Conservation (phyloP, 2,797 vertebrate species). For the Phylloscopus collybita region DNA sequence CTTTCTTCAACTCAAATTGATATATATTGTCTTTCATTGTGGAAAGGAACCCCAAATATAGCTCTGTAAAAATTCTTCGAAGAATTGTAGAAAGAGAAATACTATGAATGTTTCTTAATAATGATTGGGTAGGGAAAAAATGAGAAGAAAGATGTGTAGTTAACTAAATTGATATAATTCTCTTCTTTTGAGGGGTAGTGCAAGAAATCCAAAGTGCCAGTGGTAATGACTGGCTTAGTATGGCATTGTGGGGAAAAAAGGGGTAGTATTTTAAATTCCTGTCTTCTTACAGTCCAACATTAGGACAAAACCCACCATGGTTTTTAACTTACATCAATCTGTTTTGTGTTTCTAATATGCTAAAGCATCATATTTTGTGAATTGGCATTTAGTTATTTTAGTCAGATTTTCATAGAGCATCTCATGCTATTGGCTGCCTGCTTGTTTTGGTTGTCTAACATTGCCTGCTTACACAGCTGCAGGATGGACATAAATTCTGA, state of each 20-base stretch:
- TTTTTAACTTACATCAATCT: neutral
- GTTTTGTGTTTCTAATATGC: neutral
- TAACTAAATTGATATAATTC: neutral
- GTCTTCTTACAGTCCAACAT: neutral
- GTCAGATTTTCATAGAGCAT: neutral
- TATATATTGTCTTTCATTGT: neutral
- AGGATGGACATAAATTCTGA: neutral
- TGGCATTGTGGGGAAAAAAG: neutral
- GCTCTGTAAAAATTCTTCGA: neutral
- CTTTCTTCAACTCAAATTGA: neutral
- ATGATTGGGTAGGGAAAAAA: neutral
- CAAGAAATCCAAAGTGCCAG: neutral
- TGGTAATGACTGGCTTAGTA: neutral
- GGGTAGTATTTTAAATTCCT: neutral
- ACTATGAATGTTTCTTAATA: neutral
- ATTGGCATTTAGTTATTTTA: neutral
- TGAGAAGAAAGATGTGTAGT: neutral
- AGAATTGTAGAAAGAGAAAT: neutral
- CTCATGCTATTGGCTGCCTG: neutral
- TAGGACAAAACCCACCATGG: neutral
- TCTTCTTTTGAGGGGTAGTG: neutral
- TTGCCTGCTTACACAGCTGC: neutral
- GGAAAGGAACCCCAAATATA: neutral
- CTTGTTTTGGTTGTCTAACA: neutral
- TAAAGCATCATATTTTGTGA: neutral